These are phyloP conservation scores for Isurus oxyrinchus DNA, from an alignment of 2,113 vertebrate genomes.

Conservation along the genomic window DNA sequence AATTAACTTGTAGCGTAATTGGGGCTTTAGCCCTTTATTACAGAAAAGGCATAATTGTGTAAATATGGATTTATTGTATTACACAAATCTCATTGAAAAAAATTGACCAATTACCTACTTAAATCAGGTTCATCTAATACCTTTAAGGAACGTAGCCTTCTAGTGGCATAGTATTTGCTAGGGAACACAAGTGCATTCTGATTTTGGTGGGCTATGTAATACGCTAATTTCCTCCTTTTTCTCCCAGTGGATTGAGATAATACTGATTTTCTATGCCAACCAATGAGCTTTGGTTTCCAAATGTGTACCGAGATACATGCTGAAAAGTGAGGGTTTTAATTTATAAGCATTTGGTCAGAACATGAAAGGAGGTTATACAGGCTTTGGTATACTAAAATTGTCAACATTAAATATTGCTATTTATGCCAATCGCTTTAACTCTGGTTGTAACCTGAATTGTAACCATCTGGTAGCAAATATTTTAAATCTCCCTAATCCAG, in stretches of 20 bases:
- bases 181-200: neutral
- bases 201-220: neutral
- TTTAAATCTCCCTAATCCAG: neutral
- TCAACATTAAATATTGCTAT: neutral
- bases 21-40: neutral
- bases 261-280: neutral
- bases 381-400: neutral
- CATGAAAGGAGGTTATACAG: no score
- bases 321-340: no score
- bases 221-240: neutral
- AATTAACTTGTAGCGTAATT: neutral
- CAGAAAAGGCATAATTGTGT: neutral
- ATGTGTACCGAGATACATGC: no score
- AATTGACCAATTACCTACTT: neutral
- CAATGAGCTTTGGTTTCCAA: no score
- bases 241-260: neutral
- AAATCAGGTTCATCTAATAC: neutral
- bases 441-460: neutral
- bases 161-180: neutral
- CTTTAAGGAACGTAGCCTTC: neutral
- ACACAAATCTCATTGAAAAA: neutral
- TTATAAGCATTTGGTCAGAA: neutral
- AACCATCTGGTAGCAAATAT: neutral
- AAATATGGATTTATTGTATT: neutral
- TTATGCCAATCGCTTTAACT: neutral